Evolutionary conservation across 1,140 invertebrate genomes (phyloP), one percentile per base, ranked within the genome.

Genomic region (Drosophila busckii): DNA sequence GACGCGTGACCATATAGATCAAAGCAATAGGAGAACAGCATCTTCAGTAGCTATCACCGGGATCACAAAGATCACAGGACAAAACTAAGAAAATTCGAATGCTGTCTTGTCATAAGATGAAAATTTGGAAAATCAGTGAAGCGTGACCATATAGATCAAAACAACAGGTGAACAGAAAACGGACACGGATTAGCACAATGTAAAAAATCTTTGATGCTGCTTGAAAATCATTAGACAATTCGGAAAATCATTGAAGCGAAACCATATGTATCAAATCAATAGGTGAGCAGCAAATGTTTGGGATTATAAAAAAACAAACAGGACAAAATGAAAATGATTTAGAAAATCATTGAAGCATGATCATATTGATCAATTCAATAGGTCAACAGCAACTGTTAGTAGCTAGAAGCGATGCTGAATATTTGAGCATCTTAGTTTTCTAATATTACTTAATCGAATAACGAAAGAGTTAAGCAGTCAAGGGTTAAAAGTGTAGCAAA

Each of bases 401-500:
- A n/a, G n/a, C n/a, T n/a, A n/a, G n/a, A n/a, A n/a, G 7, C 10
- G 35, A 41, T 64, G 60, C n/a, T n/a, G n/a, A n/a, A 10, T 32
- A 16, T n/a, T 6, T 6, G 25, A 10, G 17, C 28, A 50, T 25
- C n/a, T n/a, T n/a, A n/a, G n/a, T n/a, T n/a, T n/a, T n/a, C n/a
- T 4, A 10, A 16, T 20, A 53, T 23, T 34, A 17, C 19, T 20
- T 37, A 13, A 41, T 29, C 6, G 7, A 15, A 60, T 19, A 7
- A 8, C 10, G 9, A 60, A 48, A 53, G 13, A 49, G 9, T 48
- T 25, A 32, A 54, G 17, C 41, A 29, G 12, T 29, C 9, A 46
- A 25, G 28, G 70, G 60, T 60, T 23, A 60, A 70, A 70, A 59
- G 28, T 70, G 23, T 54, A 50, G 46, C 67, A 70, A 3, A 53